These are phyloP conservation scores for Amazona guildingii DNA, from an alignment of 2,113 vertebrate genomes.

Conservation along the genomic window DNA sequence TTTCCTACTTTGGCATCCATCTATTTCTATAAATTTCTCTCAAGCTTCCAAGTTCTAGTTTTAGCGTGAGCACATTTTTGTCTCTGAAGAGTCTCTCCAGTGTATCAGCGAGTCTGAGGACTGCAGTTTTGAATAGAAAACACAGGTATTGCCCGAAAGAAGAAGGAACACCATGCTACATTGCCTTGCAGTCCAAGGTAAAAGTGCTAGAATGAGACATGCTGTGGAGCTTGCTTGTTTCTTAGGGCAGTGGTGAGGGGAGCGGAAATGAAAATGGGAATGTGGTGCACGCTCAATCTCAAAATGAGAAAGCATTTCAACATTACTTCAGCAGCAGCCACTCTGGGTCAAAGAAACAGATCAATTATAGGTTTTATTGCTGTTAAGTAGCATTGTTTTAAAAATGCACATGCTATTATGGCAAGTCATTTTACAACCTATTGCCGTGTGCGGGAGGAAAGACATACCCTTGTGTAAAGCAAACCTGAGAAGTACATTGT, in stretches of 20 bases:
- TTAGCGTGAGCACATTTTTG: neutral
- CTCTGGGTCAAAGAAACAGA: neutral
- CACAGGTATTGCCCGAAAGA: neutral
- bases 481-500: neutral
- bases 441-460: neutral
- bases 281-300: neutral
- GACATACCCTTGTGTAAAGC: neutral
- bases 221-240: neutral
- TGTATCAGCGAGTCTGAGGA: neutral
- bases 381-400: neutral
- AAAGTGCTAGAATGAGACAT: neutral
- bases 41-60: neutral
- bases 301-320: neutral
- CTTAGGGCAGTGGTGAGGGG: neutral
- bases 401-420: neutral
- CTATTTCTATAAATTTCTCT: neutral
- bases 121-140: neutral
- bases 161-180: neutral
- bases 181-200: neutral
- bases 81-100: neutral
- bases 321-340: neutral
- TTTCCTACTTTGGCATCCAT: accelerated
- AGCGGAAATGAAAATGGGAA: neutral
- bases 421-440: neutral
- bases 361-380: neutral